Evolutionary conservation across 92 coral and sea anemone genomes (phyloP).

Genomic region (Zoanthus sansibaricus): DNA sequence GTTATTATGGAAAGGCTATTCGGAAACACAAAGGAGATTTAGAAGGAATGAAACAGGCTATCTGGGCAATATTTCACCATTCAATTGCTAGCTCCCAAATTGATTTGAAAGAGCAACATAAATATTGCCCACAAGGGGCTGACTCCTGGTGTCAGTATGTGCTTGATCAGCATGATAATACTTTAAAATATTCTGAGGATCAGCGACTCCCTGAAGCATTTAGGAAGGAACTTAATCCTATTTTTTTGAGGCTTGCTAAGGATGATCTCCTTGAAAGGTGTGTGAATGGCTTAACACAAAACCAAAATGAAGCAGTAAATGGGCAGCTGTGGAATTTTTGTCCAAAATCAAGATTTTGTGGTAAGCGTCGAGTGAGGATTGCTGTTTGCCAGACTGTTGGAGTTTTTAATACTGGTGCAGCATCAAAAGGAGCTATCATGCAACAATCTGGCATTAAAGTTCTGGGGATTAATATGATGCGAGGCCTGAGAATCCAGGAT

Average conservation of each 20-base stretch:
- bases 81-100: neutral
- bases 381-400: slow-evolving; percentile 69
- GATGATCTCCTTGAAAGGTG: slow-evolving; percentile 61
- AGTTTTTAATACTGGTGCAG: slow-evolving; percentile 68
- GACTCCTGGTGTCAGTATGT: slow-evolving; percentile 57
- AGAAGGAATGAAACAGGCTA: neutral
- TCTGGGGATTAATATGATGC: slow-evolving; percentile 2
- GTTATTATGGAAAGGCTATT: slow-evolving; percentile 14
- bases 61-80: slow-evolving; percentile 51
- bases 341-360: slow-evolving; percentile 43
- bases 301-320: slow-evolving; percentile 73
- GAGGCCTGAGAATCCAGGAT: slow-evolving; percentile 37
- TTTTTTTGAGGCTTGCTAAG: slow-evolving; percentile 51
- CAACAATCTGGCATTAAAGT: slow-evolving; percentile 23
- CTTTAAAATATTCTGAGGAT: slow-evolving; percentile 37
- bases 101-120: slow-evolving; percentile 57
- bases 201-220: slow-evolving; percentile 53
- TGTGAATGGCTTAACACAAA: slow-evolving; percentile 62
- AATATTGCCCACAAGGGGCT: slow-evolving; percentile 54
- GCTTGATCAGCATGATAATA: slow-evolving; percentile 60
- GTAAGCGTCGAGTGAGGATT: slow-evolving; percentile 37
- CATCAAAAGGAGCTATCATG: slow-evolving; percentile 64
- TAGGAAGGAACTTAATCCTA: slow-evolving; percentile 43
- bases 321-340: slow-evolving; percentile 73
- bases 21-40: neutral